These are phyloP conservation scores for Rhagophthalmus giganteus DNA, from an alignment of 2,888 invertebrate species.

Conservation along the genomic window DNA sequence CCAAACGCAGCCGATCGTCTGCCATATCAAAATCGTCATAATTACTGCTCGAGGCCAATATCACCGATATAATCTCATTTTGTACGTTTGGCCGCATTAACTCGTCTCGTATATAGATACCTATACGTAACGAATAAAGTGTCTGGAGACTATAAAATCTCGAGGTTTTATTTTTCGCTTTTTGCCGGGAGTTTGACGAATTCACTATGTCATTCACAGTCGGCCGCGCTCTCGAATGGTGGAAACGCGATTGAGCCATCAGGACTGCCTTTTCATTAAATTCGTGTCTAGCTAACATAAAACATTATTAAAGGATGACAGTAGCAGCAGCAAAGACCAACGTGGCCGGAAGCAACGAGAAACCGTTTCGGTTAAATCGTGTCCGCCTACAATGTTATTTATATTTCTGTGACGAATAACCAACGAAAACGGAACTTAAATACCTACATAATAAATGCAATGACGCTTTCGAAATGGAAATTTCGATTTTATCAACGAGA, in stretches of 20 bases:
- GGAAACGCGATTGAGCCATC: conserved; percentile 3
- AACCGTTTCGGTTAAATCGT: conserved; percentile 30
- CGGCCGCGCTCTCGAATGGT: too few relatives aligned
- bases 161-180: conserved; percentile 16
- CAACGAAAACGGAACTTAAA: neutral
- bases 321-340: conserved; percentile 18
- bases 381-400: conserved; percentile 32
- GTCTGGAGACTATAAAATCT: conserved; percentile 20
- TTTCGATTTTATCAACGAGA: too few relatives aligned
- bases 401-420: conserved; percentile 22
- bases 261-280: conserved; percentile 7
- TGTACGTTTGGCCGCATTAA: conserved; percentile 41
- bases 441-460: too few relatives aligned
- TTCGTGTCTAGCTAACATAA: conserved; percentile 23
- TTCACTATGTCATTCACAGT: too few relatives aligned
- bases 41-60: conserved; percentile 39
- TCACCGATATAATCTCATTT: conserved; percentile 44
- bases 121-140: conserved; percentile 22
- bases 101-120: conserved; percentile 14
- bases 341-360: conserved; percentile 19
- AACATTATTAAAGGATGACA: conserved; percentile 19
- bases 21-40: conserved; percentile 38
- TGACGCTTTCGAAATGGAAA: neutral
- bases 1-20: conserved; percentile 30
- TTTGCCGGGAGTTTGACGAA: conserved; percentile 3